Percentiles rank a stretch among this genome's conserved stretches.
phyloP scores from a whole-genome alignment of 2,888 invertebrate genomes.

The Lepidonotus clava region DNA sequence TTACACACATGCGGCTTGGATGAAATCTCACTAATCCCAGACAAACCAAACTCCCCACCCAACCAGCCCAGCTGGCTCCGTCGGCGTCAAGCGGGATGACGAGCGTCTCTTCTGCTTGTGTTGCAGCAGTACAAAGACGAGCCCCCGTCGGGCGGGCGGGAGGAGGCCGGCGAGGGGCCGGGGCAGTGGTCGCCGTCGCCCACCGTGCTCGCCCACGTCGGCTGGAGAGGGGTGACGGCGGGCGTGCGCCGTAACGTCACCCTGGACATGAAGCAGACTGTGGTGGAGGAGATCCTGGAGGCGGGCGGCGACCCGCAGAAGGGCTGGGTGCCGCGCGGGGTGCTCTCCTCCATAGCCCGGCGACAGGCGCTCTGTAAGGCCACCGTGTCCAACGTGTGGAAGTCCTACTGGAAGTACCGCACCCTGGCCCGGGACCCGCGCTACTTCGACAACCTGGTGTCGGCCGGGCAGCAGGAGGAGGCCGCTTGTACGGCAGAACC shows the following conservation, averaged over 20 bases:
- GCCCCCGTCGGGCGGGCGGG: not conserved
- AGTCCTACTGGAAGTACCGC: not conserved
- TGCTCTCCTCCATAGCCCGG: not conserved
- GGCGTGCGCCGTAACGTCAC: not conserved
- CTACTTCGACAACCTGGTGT: not conserved
- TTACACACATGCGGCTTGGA: too few relatives aligned
- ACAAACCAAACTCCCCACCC: too few relatives aligned
- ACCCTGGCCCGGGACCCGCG: not conserved
- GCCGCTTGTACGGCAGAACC: too few relatives aligned
- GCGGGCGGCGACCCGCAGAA: not conserved
- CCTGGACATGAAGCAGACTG: not conserved
- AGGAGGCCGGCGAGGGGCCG: not conserved
- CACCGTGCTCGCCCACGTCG: not conserved
- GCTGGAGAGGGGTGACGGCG: not conserved
- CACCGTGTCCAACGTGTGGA: not conserved
- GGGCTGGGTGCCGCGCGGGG: not conserved
- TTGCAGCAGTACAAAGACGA: too few relatives aligned
- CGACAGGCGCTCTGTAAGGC: not conserved
- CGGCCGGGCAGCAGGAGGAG: not conserved
- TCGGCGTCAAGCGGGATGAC: too few relatives aligned
- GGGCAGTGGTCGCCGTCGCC: not conserved
- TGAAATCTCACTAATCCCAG: too few relatives aligned
- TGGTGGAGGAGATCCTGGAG: not conserved
- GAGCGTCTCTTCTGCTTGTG: too few relatives aligned
- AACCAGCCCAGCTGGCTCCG: too few relatives aligned